Percentiles rank a stretch among this genome's conserved stretches.
These are phyloP conservation scores for Neotoxoptera formosana DNA, from an alignment of 1,140 invertebrate genomes.

Conservation along the genomic window DNA sequence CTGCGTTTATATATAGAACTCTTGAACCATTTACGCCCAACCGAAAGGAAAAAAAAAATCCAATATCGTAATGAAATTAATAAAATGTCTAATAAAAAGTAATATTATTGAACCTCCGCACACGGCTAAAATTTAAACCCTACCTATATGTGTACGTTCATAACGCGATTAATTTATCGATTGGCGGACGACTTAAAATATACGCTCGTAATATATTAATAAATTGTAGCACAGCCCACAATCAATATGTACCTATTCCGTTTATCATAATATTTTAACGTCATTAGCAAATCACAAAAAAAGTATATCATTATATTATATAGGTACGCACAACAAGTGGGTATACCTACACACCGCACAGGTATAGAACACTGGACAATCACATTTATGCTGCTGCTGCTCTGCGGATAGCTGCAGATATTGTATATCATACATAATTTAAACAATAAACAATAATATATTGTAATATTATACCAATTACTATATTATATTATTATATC, in stretches of 20 bases:
- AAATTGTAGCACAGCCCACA: not conserved
- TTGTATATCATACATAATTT: not conserved
- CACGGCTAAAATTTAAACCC: not conserved
- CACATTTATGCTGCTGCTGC: not conserved
- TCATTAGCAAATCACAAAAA: not conserved
- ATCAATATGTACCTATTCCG: not conserved
- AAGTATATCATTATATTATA: not conserved
- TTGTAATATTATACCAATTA: slow-evolving; percentile 1
- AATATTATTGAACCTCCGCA: not conserved
- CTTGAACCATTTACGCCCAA: not conserved
- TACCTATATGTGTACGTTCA: not conserved
- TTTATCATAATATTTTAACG: no score
- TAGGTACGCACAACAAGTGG: not conserved
- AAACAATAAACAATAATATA: slow-evolving; percentile 18
- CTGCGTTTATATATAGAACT: not conserved
- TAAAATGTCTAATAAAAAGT: not conserved
- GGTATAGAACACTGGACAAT: not conserved
- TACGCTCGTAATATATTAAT: not conserved
- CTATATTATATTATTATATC: no score
- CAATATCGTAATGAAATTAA: not conserved
- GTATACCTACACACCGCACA: not conserved
- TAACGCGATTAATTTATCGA: not conserved
- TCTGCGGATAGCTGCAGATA: not conserved
- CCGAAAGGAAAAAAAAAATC: not conserved
- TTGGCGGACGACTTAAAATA: not conserved